Evolutionary conservation across 2,888 invertebrate genomes (phyloP), one percentile per base, ranked within the genome.

Genomic region (Druceiella hillmani): DNA sequence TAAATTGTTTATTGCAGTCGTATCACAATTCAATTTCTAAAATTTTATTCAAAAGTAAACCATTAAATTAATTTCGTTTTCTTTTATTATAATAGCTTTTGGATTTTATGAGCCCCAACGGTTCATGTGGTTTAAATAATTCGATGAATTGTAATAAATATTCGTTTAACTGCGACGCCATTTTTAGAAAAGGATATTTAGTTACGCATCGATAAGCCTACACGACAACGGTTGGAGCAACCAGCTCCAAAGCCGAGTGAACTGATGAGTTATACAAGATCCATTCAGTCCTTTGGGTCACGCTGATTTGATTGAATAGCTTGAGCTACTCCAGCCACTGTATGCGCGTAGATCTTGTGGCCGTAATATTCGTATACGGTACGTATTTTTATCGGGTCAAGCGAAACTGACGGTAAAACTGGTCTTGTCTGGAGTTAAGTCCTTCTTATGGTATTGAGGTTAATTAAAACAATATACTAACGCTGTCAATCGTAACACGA

Each of bases 311-410:
- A 20, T 20, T 20, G 22, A 20, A 20, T 20, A 6, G n/a, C 22
- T 20, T 20, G 6, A 20, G 22, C 22, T n/a, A n/a, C 22, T 20
- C 22, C 22, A n/a, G 22, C 22, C 22, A n/a, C 22, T 20, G 22
- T 6, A 20, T 20, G 6, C 6, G n/a, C 22, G 22, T 6, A 20
- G 6, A n/a, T n/a, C 22, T 20, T n/a, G n/a, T 7, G 22, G 22
- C 22, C 22, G n/a, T 7, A 20, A 20, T 20, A n/a, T n/a, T 7
- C 22, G n/a, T 20, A 20, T n/a, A 20, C 22, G 6, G 22, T 20
- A 6, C 22, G 22, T 6, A 20, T 20, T 20, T 20, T 7, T n/a
- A 7, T 20, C 22, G 22, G 22, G 22, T 20, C 22, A n/a, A n/a
- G 22, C 22, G 22, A 20, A 20, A 20, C 22, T 20, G 22, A 20